phyloP scores from a whole-genome alignment of 2,113 vertebrate species.

The Platycercus adscitus region DNA sequence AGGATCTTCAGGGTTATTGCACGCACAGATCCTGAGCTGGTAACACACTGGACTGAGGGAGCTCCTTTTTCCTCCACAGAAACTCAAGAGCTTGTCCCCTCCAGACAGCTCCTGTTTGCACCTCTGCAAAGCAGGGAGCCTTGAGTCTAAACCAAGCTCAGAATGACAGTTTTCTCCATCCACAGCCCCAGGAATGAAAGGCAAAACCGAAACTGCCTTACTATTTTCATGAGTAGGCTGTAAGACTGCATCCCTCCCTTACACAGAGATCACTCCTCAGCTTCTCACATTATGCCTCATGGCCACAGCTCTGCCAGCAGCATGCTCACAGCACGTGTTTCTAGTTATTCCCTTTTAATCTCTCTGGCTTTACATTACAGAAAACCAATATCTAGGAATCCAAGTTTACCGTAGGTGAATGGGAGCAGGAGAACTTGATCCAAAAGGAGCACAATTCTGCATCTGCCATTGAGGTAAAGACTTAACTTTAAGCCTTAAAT shows the following conservation, averaged over 20 bases:
- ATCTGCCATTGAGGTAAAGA: background rate
- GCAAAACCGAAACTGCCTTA: background rate
- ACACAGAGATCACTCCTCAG: background rate
- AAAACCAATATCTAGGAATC: background rate
- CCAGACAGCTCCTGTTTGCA: background rate
- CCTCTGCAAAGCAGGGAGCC: accelerated
- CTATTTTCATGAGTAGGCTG: background rate
- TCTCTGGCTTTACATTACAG: background rate
- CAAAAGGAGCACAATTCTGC: background rate
- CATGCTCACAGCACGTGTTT: accelerated
- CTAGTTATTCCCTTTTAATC: background rate
- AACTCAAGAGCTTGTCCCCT: background rate
- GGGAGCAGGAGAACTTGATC: background rate
- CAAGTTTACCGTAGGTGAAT: background rate
- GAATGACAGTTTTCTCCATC: background rate
- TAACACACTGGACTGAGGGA: background rate
- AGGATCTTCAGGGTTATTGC: background rate
- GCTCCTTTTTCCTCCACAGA: background rate
- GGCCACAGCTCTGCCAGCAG: background rate
- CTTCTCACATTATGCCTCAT: accelerated
- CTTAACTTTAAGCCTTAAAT: background rate
- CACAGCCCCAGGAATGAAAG: background rate
- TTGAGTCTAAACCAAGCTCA: background rate
- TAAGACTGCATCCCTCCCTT: accelerated
- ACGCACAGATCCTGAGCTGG: background rate